Conservation (phyloP, 2,888 invertebrate genomes). For the Plutella xylostella region DNA sequence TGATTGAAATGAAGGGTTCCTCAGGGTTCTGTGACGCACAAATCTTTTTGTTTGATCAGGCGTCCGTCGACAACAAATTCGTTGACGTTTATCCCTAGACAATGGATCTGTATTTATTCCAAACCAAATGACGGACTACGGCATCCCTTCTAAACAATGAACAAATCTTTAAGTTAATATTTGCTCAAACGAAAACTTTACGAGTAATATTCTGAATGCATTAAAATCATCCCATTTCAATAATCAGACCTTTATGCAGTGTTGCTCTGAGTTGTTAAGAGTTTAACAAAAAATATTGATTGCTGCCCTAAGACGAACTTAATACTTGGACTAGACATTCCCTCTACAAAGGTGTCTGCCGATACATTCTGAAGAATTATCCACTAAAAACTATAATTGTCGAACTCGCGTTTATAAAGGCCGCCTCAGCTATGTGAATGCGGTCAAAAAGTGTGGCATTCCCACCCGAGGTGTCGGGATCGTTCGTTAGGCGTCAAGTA, state of each 20-base stretch:
- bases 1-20: slow-evolving; percentile 45
- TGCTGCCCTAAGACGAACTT: no score
- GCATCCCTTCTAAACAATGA: slow-evolving; percentile 42
- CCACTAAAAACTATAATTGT: slow-evolving; percentile 32
- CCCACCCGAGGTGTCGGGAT: slow-evolving; percentile 36
- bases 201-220: no score
- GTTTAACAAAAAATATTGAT: no score
- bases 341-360: no score
- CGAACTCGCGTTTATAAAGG: slow-evolving; percentile 25
- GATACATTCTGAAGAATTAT: slow-evolving; percentile 12
- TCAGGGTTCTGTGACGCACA: slow-evolving; percentile 36
- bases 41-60: slow-evolving; percentile 65
- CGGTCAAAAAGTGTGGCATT: slow-evolving; percentile 32
- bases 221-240: no score
- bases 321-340: no score
- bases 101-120: slow-evolving; percentile 54
- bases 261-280: no score
- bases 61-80: slow-evolving; percentile 65
- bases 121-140: slow-evolving; percentile 39
- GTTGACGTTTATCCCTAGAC: slow-evolving; percentile 66
- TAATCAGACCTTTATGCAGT: no score
- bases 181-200: slow-evolving; percentile 41
- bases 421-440: slow-evolving; percentile 29
- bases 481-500: slow-evolving; percentile 35
- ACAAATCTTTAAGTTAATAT: slow-evolving; percentile 45